These are phyloP conservation scores for Ciconia stormi DNA, from an alignment of 2,113 vertebrate species.

Conservation along the genomic window DNA sequence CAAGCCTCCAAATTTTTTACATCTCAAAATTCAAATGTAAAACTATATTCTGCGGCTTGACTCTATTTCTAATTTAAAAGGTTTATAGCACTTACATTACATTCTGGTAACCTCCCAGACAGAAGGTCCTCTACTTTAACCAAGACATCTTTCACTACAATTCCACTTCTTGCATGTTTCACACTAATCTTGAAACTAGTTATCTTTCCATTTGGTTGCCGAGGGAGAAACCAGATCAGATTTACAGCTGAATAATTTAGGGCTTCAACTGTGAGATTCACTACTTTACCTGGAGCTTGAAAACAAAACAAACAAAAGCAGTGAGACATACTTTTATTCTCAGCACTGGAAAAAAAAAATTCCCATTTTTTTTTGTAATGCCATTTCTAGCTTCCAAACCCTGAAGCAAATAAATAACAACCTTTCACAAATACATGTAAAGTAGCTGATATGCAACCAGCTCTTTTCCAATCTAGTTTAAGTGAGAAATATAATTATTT, in stretches of 20 bases:
- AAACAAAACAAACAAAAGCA: conserved; percentile 37
- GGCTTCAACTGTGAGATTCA: conserved; percentile 89
- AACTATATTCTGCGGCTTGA: not conserved
- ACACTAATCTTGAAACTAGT: conserved; percentile 93
- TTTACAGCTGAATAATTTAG: conserved; percentile 88
- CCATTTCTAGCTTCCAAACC: not conserved
- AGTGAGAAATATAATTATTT: not conserved
- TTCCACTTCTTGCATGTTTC: conserved; percentile 88
- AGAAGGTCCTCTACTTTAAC: conserved; percentile 92
- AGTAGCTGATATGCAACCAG: not conserved
- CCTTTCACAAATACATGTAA: not conserved
- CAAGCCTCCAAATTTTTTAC: not conserved
- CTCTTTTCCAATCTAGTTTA: not conserved
- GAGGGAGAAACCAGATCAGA: conserved; percentile 92
- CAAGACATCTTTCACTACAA: conserved; percentile 83
- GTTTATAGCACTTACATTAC: conserved; percentile 83
- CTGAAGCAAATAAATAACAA: not conserved
- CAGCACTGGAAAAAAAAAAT: not conserved
- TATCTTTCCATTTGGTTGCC: conserved; percentile 94
- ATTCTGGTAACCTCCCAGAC: conserved; percentile 87
- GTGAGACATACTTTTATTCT: not conserved
- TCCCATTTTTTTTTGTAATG: not conserved
- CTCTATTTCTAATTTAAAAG: not conserved
- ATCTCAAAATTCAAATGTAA: not conserved
- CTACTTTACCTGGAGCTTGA: conserved; percentile 92